Percentiles rank a stretch among this genome's conserved stretches.
phyloP scores from a whole-genome alignment of 2,113 vertebrate species.

The Indicator indicator region DNA sequence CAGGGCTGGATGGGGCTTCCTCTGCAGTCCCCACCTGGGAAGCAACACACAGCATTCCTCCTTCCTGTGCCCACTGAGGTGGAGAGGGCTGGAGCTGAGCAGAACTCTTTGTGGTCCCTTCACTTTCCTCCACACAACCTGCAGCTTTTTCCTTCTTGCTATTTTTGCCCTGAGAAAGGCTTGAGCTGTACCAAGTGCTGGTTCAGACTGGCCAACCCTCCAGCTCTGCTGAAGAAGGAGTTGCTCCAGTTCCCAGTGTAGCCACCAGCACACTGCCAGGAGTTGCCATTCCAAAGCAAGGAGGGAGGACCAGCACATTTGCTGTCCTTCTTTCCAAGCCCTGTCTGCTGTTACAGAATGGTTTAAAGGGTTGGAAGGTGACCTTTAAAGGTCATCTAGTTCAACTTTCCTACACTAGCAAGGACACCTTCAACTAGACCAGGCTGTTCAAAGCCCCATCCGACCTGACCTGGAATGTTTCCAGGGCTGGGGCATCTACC shows the following conservation, averaged over 20 bases:
- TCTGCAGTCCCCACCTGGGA: too few relatives aligned
- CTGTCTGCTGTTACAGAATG: not conserved
- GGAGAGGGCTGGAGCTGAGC: not conserved
- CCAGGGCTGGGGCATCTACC: not conserved
- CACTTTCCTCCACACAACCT: not conserved
- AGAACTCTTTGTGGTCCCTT: not conserved
- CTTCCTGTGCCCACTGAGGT: fast-evolving
- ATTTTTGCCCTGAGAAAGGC: not conserved
- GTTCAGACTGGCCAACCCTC: not conserved
- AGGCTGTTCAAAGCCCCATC: not conserved
- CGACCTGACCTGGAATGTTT: not conserved
- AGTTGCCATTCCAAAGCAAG: too few relatives aligned
- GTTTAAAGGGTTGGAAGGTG: not conserved
- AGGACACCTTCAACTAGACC: not conserved
- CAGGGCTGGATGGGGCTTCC: not conserved
- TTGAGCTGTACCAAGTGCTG: not conserved
- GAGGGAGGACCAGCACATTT: not conserved
- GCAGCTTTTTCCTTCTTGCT: too few relatives aligned
- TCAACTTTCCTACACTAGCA: too few relatives aligned
- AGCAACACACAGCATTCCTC: not conserved
- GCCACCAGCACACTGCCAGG: not conserved
- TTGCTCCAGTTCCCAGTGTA: not conserved
- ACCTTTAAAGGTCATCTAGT: not conserved
- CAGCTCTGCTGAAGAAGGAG: not conserved
- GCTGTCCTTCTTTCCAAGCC: not conserved